These are phyloP conservation scores for Heliconius ethilla DNA, from an alignment of 2,888 invertebrate species.

Conservation along the genomic window DNA sequence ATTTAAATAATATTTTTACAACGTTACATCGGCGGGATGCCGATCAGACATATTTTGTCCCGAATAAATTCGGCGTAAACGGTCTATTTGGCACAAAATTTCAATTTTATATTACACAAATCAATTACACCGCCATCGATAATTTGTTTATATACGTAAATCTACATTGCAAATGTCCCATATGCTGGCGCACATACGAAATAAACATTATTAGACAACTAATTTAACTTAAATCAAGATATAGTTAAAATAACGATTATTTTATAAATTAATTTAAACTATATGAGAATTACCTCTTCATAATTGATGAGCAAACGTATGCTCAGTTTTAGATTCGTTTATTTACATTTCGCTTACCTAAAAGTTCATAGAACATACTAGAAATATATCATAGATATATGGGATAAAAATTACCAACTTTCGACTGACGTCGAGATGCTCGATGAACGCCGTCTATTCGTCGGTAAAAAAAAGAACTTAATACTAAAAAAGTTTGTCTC, in stretches of 20 bases:
- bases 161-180: conserved; percentile 50
- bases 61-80: conserved; percentile 66
- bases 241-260: conserved; percentile 20
- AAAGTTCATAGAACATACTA: conserved; percentile 97
- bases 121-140: conserved; percentile 22
- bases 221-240: conserved; percentile 21
- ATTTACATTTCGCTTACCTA: conserved; percentile 74
- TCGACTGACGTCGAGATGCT: conserved; percentile 58
- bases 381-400: conserved; percentile 99
- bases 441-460: conserved; percentile 60
- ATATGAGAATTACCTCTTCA: conserved; percentile 46
- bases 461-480: conserved; percentile 74
- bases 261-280: conserved; percentile 38
- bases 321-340: conserved; percentile 43
- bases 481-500: conserved; percentile 63
- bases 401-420: conserved; percentile 92
- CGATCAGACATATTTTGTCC: conserved; percentile 71
- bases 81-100: conserved; percentile 82
- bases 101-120: conserved; percentile 40
- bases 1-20: conserved; percentile 51
- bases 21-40: conserved; percentile 66
- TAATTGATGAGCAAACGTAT: conserved; percentile 36
- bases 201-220: conserved; percentile 22
- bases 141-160: conserved; percentile 32
- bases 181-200: conserved; percentile 36